Evolutionary conservation across 1,140 invertebrate species (phyloP).

Genomic region (Hestina assimilis): DNA sequence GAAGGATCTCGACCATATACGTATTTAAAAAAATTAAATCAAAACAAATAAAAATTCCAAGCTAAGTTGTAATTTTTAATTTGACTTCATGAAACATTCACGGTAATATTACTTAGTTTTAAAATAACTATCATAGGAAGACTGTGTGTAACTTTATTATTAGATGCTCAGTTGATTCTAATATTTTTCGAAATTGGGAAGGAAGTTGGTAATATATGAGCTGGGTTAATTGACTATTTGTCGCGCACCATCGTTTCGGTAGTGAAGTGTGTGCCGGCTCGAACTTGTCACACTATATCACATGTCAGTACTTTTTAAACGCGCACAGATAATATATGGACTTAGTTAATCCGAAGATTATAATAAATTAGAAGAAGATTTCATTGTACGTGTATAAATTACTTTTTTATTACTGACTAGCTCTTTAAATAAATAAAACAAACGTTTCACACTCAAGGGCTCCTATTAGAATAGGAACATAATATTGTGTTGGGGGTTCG

Average conservation of each 20-base stretch:
- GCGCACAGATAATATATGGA: slow-evolving; percentile 38
- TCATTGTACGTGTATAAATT: slow-evolving; percentile 5
- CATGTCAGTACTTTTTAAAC: slow-evolving; percentile 50
- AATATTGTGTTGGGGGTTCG: too few species aligned
- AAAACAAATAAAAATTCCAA: too few species aligned
- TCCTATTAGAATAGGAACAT: too few species aligned
- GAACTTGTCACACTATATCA: slow-evolving; percentile 62
- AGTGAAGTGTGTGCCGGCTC: slow-evolving; percentile 33
- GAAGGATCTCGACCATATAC: too few species aligned
- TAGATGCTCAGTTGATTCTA: not conserved
- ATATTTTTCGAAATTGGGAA: slow-evolving; percentile 14
- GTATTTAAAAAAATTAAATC: too few species aligned
- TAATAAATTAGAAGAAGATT: slow-evolving; percentile 33
- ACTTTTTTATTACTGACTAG: not conserved
- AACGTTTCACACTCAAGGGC: too few species aligned
- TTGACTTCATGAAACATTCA: too few species aligned
- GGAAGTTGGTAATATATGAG: slow-evolving; percentile 42
- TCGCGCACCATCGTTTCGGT: slow-evolving; percentile 30
- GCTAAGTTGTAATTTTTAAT: too few species aligned
- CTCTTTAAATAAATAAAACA: too few species aligned
- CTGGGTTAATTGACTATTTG: slow-evolving; percentile 60
- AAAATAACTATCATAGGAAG: too few species aligned
- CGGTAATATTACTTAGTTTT: too few species aligned
- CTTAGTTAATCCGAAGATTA: slow-evolving; percentile 37
- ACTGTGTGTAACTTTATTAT: not conserved